Conservation (phyloP, 92 coral and sea anemone species). For the Palythoa grandiflora region DNA sequence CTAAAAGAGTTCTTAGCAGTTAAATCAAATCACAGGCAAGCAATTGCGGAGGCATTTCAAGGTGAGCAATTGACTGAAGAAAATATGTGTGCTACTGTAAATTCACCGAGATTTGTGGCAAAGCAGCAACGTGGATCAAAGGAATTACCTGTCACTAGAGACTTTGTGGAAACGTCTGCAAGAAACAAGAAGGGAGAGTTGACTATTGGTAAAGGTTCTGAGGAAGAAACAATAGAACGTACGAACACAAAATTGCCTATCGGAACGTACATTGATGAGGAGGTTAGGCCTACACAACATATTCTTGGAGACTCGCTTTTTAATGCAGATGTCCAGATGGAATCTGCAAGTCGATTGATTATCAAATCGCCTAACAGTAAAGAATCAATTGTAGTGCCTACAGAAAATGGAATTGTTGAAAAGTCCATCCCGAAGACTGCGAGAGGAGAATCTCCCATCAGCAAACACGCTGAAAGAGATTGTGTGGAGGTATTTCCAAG, state of each 20-base stretch:
- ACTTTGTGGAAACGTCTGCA: background rate
- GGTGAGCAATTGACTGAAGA: background rate
- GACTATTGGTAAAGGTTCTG: background rate
- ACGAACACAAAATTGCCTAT: background rate
- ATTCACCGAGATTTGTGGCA: background rate
- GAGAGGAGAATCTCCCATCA: background rate
- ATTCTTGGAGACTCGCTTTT: background rate
- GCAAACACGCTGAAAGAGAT: background rate
- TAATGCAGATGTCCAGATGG: background rate
- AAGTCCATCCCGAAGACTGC: background rate
- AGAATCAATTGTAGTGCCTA: background rate
- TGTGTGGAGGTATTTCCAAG: background rate
- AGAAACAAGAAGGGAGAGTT: background rate
- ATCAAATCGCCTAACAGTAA: background rate
- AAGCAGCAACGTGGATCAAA: background rate
- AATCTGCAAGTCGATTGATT: background rate
- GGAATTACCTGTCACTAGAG: background rate
- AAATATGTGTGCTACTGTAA: background rate
- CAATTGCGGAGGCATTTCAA: background rate
- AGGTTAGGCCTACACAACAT: background rate
- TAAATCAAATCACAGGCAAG: background rate
- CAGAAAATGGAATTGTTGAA: background rate
- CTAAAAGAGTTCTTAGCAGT: constrained; percentile 18
- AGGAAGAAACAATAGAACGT: background rate
- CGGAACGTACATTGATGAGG: background rate